Percentiles rank a stretch among this genome's conserved stretches.
Conservation (phyloP, 2,113 vertebrate species). For the Podocnemis expansa region DNA sequence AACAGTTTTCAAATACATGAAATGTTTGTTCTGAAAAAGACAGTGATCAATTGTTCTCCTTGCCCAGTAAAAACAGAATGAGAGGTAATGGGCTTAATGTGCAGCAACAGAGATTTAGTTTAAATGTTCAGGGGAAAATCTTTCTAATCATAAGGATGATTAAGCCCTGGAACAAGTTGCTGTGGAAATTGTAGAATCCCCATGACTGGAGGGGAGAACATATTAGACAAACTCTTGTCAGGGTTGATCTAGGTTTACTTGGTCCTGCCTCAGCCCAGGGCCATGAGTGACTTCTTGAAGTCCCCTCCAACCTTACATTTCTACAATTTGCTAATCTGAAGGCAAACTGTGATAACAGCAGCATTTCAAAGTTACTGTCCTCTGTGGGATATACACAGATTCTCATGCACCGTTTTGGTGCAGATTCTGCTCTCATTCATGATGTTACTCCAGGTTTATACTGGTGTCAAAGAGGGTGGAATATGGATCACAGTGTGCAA, state of each 20-base stretch:
- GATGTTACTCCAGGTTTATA: accelerated
- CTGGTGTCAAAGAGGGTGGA: accelerated
- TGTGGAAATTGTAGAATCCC: neutral
- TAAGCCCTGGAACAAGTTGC: too few relatives aligned
- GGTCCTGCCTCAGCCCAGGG: neutral
- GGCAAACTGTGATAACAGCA: accelerated
- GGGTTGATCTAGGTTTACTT: neutral
- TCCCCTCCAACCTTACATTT: too few relatives aligned
- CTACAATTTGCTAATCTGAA: accelerated
- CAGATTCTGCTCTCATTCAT: neutral
- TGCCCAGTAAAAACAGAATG: neutral
- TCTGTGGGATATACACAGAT: neutral
- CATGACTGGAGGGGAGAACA: neutral
- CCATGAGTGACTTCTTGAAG: too few relatives aligned
- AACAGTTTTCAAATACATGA: neutral
- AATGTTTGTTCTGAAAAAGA: neutral
- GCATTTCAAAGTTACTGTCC: neutral
- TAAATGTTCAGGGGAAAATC: neutral
- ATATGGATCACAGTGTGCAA: accelerated
- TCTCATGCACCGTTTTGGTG: accelerated
- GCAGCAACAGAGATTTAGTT: neutral
- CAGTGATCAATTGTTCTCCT: neutral
- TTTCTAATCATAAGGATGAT: too few relatives aligned
- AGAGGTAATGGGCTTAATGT: neutral
- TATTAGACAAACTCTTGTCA: neutral